Percentiles rank a stretch among this genome's conserved stretches.
Evolutionary conservation across 1,140 invertebrate species (phyloP).

Genomic region (Leptopilina clavipes): DNA sequence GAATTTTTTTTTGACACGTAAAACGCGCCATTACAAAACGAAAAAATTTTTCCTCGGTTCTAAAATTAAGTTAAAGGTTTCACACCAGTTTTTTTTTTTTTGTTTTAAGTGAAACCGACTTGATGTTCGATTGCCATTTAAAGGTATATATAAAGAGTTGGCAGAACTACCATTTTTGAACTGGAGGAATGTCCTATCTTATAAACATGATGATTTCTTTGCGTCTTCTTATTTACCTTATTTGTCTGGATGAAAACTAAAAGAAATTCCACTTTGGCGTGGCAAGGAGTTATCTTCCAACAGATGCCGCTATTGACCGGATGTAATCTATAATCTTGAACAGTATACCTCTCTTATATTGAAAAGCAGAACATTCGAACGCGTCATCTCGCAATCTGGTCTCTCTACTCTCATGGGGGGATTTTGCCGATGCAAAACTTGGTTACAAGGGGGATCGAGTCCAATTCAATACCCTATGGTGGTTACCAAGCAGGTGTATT

Average conservation of each 20-base stretch:
- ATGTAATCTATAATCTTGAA: constrained; percentile 30
- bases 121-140: constrained; percentile 10
- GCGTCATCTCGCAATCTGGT: constrained; percentile 23
- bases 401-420: neutral
- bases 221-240: constrained; percentile 23
- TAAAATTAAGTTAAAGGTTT: neutral
- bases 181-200: constrained; percentile 20
- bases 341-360: constrained; percentile 3
- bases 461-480: neutral
- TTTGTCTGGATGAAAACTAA: neutral
- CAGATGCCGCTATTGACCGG: constrained; percentile 12
- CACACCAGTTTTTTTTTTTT: constrained; percentile 15
- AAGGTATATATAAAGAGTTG: neutral
- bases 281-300: neutral
- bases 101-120: constrained; percentile 14
- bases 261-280: constrained; percentile 12
- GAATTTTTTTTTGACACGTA: too few species aligned
- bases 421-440: neutral
- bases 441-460: constrained; percentile 25
- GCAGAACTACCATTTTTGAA: neutral
- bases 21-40: too few species aligned
- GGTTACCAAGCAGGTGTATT: constrained; percentile 4
- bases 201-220: constrained; percentile 11
- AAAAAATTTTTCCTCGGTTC: neutral
- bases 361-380: neutral